Conservation (phyloP, 35 echinoderm and acorn worm genomes). For the Patiria miniata region DNA sequence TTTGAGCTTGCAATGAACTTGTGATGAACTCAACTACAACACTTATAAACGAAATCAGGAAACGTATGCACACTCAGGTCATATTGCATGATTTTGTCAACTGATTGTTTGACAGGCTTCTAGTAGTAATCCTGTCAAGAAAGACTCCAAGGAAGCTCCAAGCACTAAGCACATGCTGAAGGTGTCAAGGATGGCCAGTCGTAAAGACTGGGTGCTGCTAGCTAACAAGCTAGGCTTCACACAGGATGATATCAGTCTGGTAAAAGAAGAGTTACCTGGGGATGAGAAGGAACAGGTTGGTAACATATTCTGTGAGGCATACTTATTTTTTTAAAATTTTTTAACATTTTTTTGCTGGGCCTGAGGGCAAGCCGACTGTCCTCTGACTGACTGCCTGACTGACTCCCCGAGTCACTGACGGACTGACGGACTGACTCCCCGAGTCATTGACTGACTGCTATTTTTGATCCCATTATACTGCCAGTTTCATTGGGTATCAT, state of each 20-base stretch:
- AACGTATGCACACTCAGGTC: too few species aligned
- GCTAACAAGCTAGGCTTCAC: conserved; percentile 13
- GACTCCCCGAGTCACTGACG: neutral
- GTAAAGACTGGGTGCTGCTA: conserved; percentile 12
- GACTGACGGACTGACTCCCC: neutral
- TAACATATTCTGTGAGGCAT: too few species aligned
- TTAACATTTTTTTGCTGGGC: neutral
- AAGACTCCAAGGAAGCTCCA: neutral
- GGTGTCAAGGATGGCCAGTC: neutral
- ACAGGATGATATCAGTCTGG: neutral
- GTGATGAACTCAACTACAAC: too few species aligned
- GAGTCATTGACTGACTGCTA: neutral
- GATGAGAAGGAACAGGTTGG: neutral
- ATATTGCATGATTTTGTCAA: too few species aligned
- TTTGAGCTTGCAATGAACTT: too few species aligned
- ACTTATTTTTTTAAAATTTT: too few species aligned
- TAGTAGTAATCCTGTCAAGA: neutral
- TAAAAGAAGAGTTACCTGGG: neutral
- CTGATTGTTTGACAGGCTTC: neutral
- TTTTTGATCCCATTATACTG: neutral
- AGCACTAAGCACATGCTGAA: neutral
- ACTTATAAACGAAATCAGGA: too few species aligned
- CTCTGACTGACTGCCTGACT: neutral
- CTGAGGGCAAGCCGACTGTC: neutral
- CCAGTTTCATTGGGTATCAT: neutral